Percentiles rank a stretch among this genome's conserved stretches.
phyloP scores from a whole-genome alignment of 2,888 invertebrate species.

The Scrobipalpa costella region DNA sequence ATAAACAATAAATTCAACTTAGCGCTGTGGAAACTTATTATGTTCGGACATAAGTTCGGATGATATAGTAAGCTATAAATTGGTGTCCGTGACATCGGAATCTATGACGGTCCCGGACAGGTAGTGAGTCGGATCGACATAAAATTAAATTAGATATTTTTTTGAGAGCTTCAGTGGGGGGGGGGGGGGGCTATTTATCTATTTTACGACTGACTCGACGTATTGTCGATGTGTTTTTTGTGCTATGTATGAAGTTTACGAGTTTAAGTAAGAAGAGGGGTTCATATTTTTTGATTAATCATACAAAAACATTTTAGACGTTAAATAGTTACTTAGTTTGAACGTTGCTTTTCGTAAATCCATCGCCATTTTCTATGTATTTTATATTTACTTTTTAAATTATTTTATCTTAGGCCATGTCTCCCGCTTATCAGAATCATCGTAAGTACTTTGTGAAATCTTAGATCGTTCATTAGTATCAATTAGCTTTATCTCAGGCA shows the following conservation, averaged over 20 bases:
- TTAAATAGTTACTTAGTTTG: too few species aligned
- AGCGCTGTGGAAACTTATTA: slow-evolving; percentile 58
- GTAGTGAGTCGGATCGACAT: slow-evolving; percentile 49
- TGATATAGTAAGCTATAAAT: slow-evolving; percentile 72
- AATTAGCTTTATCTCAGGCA: slow-evolving; percentile 11
- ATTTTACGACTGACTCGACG: slow-evolving; percentile 48
- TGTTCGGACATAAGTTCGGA: slow-evolving; percentile 57
- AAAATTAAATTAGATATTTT: slow-evolving; percentile 63
- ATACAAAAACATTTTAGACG: background rate
- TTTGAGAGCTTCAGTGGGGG: slow-evolving; percentile 48
- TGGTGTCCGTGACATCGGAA: slow-evolving; percentile 58
- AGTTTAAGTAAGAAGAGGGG: slow-evolving; percentile 22
- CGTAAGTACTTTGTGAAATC: too few species aligned
- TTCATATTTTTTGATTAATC: slow-evolving; percentile 24
- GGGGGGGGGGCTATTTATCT: slow-evolving; percentile 60
- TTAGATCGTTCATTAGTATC: background rate
- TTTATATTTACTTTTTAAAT: too few species aligned
- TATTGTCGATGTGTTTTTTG: slow-evolving; percentile 50
- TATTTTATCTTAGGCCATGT: too few species aligned
- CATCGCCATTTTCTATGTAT: too few species aligned
- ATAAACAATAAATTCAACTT: slow-evolving; percentile 64
- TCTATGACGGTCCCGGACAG: slow-evolving; percentile 66
- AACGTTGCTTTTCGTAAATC: too few species aligned
- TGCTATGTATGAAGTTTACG: slow-evolving; percentile 37
- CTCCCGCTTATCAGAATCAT: too few species aligned